These are phyloP conservation scores for Macrophya alboannulata DNA, from an alignment of 2,888 invertebrate species.

Conservation along the genomic window DNA sequence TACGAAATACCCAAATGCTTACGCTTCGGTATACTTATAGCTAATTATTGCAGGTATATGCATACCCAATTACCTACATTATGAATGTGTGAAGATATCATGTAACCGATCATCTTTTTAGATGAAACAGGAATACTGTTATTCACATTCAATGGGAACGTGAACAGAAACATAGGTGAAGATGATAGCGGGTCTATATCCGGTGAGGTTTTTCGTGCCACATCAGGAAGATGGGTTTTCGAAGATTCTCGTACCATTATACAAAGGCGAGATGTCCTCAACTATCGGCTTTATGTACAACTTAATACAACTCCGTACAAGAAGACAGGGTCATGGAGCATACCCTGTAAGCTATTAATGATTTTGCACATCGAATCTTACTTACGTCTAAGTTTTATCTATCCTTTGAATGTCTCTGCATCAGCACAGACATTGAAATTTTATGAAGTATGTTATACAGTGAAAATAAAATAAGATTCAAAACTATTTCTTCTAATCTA, in stretches of 20 bases:
- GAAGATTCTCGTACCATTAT: conserved; percentile 80
- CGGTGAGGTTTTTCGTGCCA: conserved; percentile 80
- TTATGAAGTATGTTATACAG: not conserved
- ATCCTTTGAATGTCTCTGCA: not conserved
- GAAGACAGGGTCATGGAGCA: conserved; percentile 78
- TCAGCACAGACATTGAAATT: not conserved
- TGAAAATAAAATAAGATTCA: not conserved
- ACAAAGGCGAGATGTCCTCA: conserved; percentile 82
- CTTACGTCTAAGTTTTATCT: not conserved
- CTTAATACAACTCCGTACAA: conserved; percentile 80
- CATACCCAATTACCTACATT: no score
- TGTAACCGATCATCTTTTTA: conserved; percentile 56
- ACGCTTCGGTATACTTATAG: not conserved
- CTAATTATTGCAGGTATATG: not conserved
- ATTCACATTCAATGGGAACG: conserved; percentile 86
- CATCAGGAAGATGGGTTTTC: conserved; percentile 81
- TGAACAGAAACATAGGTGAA: conserved; percentile 82
- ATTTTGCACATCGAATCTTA: conserved; percentile 59
- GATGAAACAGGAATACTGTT: conserved; percentile 82
- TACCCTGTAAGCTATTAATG: conserved; percentile 77
- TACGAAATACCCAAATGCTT: conserved; percentile 16
- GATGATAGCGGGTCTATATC: conserved; percentile 82
- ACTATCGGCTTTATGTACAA: conserved; percentile 85
- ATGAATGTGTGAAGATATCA: not conserved
- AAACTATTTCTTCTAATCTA: not conserved